Base-by-base conservation (phyloP, 2,797 vertebrate genomes). In the Carapus acus region DNA sequence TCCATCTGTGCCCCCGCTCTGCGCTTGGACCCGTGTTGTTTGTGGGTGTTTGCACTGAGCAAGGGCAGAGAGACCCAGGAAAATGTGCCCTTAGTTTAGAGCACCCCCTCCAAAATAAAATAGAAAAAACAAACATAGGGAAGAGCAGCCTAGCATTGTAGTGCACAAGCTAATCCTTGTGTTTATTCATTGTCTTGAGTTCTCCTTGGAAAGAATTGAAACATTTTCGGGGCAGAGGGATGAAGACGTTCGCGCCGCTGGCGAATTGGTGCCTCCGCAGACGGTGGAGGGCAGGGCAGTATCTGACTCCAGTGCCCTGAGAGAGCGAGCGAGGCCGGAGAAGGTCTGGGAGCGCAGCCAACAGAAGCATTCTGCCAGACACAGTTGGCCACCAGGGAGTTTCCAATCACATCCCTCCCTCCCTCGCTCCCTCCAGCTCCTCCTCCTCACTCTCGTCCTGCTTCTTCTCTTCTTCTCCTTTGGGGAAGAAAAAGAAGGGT, bases 271-370 rank as follows among this genome's bases (percentile, higher is more conserved):
- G 52, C 62, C 57, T 44, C 36, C 19, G 18, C 36, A 51, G 53
- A 52, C 42, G 50, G 33, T 62, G 42, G 12, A 21, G 65, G 49
- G 40, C 24, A 1, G 51, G 43, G 40, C 54, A 36, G 43, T 69
- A 38, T 74, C 31, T 45, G 67, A 72, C 63, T 69, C 7, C 1
- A 48, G 36, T 67, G 62, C 54, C 63, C 56, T 62, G 22, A 43
- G 60, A 67, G 50, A 55, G 24, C 47, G 47, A 57, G 49, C 2
- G 13, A 68, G 73, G 63, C 76, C 65, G 56, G 65, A 62, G 64
- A 51, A 63, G 70, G 65, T 68, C 76, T 79, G 70, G 82, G 80
- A 86, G 44, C 13, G 37, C 15, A 53, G 77, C 82, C 83, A 85
- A 54, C 45, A 65, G 49, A 53, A 52, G 63, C 55, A 36, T 65